Evolutionary conservation across 1,140 invertebrate genomes (phyloP), one percentile per base, ranked within the genome.

Genomic region (Teleopsis dalmanni): DNA sequence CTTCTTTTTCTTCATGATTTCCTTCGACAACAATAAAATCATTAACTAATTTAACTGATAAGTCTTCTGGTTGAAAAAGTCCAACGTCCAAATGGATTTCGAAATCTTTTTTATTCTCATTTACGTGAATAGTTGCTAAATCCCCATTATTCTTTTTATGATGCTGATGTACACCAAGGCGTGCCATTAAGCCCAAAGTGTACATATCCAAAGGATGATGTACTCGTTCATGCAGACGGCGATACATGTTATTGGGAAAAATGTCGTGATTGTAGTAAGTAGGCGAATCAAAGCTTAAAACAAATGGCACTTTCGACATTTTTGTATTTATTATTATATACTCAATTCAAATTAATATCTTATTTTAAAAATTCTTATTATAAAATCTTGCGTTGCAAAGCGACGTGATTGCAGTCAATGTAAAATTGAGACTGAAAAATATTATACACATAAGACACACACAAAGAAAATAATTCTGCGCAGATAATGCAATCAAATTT

Each of bases 31-130:
- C 73, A 2, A 87, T 70, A 40, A 74, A 76, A 33, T 82, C 77
- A 50, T 85, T 82, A 0, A 81, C 73, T 2, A 84, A 81, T 65
- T 85, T 89, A 0, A 90, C 85, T 14, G 72, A 78, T 16, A 91
- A 78, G 70, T 91, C 86, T 44, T 87, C 81, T 0, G 87, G 85
- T 23, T 78, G 74, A 70, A 79, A 86, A 31, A 85, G 79, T 10
- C 81, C 74, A 5, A 87, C 77, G 57, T 87, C 83, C 38, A 87
- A 65, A 47, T 78, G 74, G 31, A 82, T 76, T 33, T 65, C 65
- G 14, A 58, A 55, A 33, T 60, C 55, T 31, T 53, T 52, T 16
- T 53, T 54, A 22, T 37, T 35, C 10, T 3, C 23, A 41, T 76
- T 70, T n/a, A n/a, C n/a, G n/a, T n/a, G n/a, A n/a, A n/a, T n/a